Evolutionary conservation across 2,888 invertebrate species (phyloP), one percentile per base, ranked within the genome.

Genomic region (Iselma pallidipennis): DNA sequence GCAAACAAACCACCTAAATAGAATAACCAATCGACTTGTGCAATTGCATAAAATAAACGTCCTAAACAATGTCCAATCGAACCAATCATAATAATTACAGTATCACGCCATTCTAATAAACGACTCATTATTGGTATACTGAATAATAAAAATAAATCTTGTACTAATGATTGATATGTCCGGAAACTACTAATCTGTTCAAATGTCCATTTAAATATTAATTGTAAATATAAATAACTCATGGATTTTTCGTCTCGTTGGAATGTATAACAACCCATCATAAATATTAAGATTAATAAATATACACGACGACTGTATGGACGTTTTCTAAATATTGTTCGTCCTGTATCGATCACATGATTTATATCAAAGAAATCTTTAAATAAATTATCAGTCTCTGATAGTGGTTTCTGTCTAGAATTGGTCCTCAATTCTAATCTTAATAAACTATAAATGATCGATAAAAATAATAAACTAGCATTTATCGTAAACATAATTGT

Each of bases 241-340:
- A 91, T 89, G 19, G 87, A 87, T 66, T 88, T 88, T 75, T 95
- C 94, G 76, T 94, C 94, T 76, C 93, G 85, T 79, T 93, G 92
- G 76, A 92, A 93, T 52, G 92, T 91, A 72, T 93, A 94, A 53
- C 92, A 83, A 0, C 87, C 88, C 91, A 93, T 92, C 16, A 89
- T 86, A 9, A 89, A 72, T 10, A 94, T 84, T n/a, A 93, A 79
- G 33, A 92, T 82, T 80, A 89, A 85, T 2, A 94, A 78, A 67
- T 88, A 90, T 29, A 85, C 74, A 66, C 91, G 84, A 9, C 87
- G 82, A 62, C 86, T 84, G 4, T 85, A 82, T 0, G 82, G 74
- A 10, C 94, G 83, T 49, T 80, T 83, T 72, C 87, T 90, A 0
- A 84, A 78, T 4, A 93, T 73, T 0, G 91, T 89, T 10, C 77